phyloP scores from a whole-genome alignment of 2,888 invertebrate species.

The Rhaphigaster nebulosa region DNA sequence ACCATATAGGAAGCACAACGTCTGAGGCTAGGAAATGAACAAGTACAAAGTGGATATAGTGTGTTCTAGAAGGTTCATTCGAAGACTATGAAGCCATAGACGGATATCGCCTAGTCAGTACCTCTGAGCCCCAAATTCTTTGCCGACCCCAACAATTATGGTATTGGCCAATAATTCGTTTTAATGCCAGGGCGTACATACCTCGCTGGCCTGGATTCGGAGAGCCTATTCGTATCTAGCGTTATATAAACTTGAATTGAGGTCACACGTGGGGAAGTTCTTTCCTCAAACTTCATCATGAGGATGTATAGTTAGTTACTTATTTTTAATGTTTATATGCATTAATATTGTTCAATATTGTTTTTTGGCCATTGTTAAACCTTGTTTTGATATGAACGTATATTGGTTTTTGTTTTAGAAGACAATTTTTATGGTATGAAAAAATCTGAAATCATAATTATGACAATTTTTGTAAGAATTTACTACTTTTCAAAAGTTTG shows the following conservation, averaged over 20 bases:
- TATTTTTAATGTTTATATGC: too few species aligned
- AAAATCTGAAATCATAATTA: too few species aligned
- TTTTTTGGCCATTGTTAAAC: too few species aligned
- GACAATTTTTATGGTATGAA: too few species aligned
- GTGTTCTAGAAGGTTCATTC: neutral
- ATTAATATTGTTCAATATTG: too few species aligned
- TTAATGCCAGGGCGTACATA: neutral
- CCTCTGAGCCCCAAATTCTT: neutral
- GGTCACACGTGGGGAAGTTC: neutral
- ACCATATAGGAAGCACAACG: neutral
- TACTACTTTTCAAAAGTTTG: too few species aligned
- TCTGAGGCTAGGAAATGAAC: neutral
- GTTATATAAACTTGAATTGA: neutral
- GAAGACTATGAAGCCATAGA: neutral
- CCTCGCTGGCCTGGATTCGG: neutral
- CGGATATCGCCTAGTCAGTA: neutral
- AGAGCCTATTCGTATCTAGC: neutral
- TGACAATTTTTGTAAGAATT: too few species aligned
- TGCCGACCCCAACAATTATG: neutral
- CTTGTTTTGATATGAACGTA: too few species aligned
- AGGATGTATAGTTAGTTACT: neutral
- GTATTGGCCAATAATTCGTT: neutral
- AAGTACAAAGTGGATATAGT: neutral
- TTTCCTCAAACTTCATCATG: neutral
- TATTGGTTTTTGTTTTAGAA: too few species aligned